Evolutionary conservation across 2,113 vertebrate genomes (phyloP).

Genomic region (Solenodon paradoxus): DNA sequence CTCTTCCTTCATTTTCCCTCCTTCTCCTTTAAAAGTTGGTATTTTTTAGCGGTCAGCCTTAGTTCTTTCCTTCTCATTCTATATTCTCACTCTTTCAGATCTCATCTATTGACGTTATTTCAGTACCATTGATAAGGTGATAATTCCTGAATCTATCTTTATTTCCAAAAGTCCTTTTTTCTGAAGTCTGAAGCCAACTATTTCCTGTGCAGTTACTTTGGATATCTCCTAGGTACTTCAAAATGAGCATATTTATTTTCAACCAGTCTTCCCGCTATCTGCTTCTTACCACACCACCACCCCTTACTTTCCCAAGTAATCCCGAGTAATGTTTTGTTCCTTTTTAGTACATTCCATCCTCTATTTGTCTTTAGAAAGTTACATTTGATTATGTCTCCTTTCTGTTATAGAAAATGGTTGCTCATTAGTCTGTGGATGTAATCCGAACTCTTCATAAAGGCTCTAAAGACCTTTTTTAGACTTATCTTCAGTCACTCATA

Average conservation of each 20-base stretch:
- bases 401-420: constrained; percentile 1
- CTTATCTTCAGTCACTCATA: not conserved
- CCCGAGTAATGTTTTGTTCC: not conserved
- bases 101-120: not conserved
- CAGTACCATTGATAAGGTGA: not conserved
- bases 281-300: not conserved
- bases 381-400: not conserved
- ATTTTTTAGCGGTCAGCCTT: not conserved
- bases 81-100: not conserved
- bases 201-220: not conserved
- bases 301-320: not conserved
- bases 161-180: not conserved
- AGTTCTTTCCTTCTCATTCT: not conserved
- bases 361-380: not conserved
- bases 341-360: not conserved
- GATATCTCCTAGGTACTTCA: not conserved
- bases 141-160: not conserved
- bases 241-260: not conserved
- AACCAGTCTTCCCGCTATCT: not conserved
- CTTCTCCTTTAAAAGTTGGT: not conserved
- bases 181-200: not conserved
- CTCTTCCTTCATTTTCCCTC: not conserved
- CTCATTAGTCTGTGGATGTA: not conserved
- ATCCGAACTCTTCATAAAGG: not conserved
- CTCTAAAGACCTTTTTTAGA: not conserved